Percentiles rank a stretch among this genome's conserved stretches.
These are phyloP conservation scores for Cranoglanis bouderius DNA, from an alignment of 2,113 vertebrate genomes.

Conservation along the genomic window DNA sequence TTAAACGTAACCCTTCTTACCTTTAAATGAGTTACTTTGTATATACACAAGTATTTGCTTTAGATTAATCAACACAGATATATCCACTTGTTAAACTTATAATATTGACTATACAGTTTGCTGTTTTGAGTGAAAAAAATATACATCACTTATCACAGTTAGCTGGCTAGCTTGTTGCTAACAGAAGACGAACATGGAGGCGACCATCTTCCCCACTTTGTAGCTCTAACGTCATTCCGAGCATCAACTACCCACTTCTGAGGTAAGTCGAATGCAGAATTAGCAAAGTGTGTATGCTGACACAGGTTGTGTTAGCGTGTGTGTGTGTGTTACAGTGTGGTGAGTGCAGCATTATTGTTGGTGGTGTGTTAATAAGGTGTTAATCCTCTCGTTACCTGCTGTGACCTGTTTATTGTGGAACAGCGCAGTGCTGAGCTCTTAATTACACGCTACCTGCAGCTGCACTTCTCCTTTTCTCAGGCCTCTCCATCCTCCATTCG, in stretches of 20 bases:
- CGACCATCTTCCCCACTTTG: not conserved
- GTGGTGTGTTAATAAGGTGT: constrained; percentile 26
- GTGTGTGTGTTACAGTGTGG: constrained; percentile 22
- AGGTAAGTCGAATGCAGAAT: not conserved
- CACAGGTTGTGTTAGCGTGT: not conserved
- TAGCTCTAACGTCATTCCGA: not conserved
- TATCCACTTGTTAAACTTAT: not conserved
- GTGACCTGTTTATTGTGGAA: constrained; percentile 26
- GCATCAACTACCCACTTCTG: not conserved
- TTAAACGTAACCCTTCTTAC: too few relatives aligned
- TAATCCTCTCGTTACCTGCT: constrained; percentile 31
- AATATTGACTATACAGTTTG: not conserved
- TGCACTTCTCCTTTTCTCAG: constrained; percentile 15
- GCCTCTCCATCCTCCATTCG: constrained; percentile 9
- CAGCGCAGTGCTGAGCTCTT: not conserved
- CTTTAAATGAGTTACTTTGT: too few relatives aligned
- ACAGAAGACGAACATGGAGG: not conserved
- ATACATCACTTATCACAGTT: not conserved
- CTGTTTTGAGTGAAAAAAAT: not conserved
- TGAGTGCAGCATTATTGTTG: not conserved
- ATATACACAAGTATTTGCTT: not conserved
- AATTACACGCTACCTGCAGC: constrained; percentile 27
- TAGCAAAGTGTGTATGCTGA: not conserved
- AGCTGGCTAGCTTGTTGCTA: not conserved
- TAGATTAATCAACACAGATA: not conserved